Evolutionary conservation across 2,888 invertebrate species (phyloP).

Genomic region (Cerceris ruficornis): DNA sequence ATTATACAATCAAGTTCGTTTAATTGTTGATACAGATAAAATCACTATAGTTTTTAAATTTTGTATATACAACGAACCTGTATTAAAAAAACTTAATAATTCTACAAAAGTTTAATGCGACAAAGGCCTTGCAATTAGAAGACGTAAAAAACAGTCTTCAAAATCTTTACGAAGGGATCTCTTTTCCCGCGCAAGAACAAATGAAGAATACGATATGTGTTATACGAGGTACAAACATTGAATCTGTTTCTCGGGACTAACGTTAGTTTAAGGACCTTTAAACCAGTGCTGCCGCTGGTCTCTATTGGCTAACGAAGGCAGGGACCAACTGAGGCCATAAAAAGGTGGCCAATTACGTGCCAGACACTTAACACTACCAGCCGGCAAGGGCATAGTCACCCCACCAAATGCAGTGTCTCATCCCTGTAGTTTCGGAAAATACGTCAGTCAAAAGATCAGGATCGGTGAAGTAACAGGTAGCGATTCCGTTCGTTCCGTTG

Average conservation of each 20-base stretch:
- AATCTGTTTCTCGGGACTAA: neutral
- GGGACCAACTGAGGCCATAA: neutral
- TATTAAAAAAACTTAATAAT: no score
- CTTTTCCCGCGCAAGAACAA: no score
- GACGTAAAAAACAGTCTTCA: no score
- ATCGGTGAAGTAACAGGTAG: slow-evolving; percentile 9
- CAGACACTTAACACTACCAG: neutral
- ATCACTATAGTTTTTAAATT: no score
- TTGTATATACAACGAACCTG: no score
- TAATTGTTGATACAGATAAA: no score
- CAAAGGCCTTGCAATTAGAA: no score
- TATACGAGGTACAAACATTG: neutral
- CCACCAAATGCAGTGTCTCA: slow-evolving; percentile 23
- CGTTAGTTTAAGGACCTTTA: neutral
- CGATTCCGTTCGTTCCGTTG: neutral
- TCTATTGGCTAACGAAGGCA: neutral
- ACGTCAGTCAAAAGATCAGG: neutral
- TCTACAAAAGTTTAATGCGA: no score
- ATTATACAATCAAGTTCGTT: no score
- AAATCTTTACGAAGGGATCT: no score
- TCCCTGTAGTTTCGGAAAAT: neutral
- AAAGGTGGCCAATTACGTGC: slow-evolving; percentile 29
- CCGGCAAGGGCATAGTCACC: slow-evolving; percentile 10
- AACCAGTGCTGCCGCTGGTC: neutral
- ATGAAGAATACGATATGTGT: no score